Evolutionary conservation across 2,888 invertebrate genomes (phyloP), one percentile per base, ranked within the genome.

Genomic region (Elegia similella): DNA sequence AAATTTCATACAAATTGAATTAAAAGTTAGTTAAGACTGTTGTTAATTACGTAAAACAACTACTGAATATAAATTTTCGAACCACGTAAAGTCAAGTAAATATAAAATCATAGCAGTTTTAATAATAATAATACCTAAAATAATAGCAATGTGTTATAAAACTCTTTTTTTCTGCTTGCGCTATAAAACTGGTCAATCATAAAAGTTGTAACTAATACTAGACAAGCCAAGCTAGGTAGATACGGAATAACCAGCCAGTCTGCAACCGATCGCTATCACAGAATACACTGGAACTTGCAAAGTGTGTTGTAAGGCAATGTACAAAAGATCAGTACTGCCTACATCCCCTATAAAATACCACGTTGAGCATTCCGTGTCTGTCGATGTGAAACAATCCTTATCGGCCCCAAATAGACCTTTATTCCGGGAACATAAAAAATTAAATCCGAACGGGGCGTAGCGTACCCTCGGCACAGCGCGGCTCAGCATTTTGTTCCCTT

Each of bases 371-470:
- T 46, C 55, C 56, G 16, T 42, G 48, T 13, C 53, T 43, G 47
- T 29, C 48, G 56, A 48, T 56, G 56, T 48, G 48, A 56, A 56
- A 47, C 48, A 56, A 48, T 55, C 56, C 48, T 56, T 56, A 56
- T 56, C 48, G 48, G 47, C 16, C 42, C 43, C 50, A 34, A 43
- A 54, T 54, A 65, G 67, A 70, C 70, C 68, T 71, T 69, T 61
- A 60, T 52, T 47, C 63, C 55, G 57, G 59, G 61, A 68, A 62
- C 70, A 80, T 80, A 86, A 86, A 86, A 86, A 86, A 84, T 76
- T 75, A 76, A 79, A 32, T 12, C 43, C 32, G 17, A 44, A 32
- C 44, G 32, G 29, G 43, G 43, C 17, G 56, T 29, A 77, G 67
- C 72, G 70, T 75, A 76, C 80, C 83, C 82, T 73, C 75, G 69